A percentile compares a stretch with the other conserved stretches of the same genome.
phyloP scores from a whole-genome alignment of 2,797 vertebrate species.

The Dendrocincla fuliginosa region DNA sequence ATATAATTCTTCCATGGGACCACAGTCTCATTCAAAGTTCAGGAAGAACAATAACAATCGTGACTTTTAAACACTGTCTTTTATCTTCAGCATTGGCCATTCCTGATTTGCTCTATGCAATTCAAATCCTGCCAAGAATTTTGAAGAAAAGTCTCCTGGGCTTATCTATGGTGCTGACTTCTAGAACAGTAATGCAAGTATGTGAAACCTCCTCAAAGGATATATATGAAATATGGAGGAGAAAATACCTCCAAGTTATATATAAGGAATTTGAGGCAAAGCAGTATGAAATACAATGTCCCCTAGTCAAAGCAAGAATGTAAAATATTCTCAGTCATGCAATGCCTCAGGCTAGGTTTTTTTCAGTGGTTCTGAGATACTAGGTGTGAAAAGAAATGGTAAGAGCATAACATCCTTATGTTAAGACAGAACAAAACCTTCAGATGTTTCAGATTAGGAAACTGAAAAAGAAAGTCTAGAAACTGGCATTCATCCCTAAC shows the following conservation, averaged over 20 bases:
- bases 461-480: neutral
- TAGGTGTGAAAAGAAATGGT: neutral
- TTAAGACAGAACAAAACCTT: neutral
- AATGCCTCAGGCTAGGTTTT: neutral
- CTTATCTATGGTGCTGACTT: neutral
- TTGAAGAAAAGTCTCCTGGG: neutral
- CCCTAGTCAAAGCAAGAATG: neutral
- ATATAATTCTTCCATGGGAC: neutral
- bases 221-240: neutral
- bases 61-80: neutral
- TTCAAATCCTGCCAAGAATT: neutral
- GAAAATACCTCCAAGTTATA: neutral
- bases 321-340: neutral
- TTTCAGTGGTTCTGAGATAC: neutral
- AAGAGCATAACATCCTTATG: neutral
- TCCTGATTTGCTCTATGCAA: neutral
- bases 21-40: neutral
- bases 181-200: neutral
- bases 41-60: neutral
- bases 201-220: neutral
- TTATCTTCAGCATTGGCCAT: neutral
- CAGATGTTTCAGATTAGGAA: neutral
- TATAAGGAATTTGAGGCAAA: neutral
- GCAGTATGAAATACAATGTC: neutral
- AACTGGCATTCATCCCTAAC: neutral